Evolutionary conservation across 2,888 invertebrate genomes (phyloP), one percentile per base, ranked within the genome.

Genomic region (Drosophila meridiana): DNA sequence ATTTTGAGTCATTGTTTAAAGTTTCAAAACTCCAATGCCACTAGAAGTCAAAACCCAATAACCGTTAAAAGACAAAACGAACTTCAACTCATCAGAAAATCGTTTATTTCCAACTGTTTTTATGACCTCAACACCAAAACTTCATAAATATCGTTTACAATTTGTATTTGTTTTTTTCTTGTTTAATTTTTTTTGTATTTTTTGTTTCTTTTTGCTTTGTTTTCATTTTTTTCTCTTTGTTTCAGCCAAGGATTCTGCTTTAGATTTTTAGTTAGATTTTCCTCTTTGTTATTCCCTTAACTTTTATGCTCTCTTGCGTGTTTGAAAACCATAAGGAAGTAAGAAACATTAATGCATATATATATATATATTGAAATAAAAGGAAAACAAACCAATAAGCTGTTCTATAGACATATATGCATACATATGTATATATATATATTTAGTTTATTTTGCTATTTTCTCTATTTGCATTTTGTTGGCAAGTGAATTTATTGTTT

Each of bases 81-180:
- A 20, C 2, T 0, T 34, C 11, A 52, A 52, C 65, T 79, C 52
- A 79, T 69, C 78, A 78, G 78, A 78, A 78, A 78, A 68, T 78
- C 26, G 11, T 78, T 73, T 78, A 78, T 78, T 78, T 75, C 71
- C 75, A 71, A 75, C 75, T 78, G 58, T 59, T 72, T 50, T 73
- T 76, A 73, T 66, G 73, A 65, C 73, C 77, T 73, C 73, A 76
- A 77, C 77, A 77, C 65, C 69, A 55, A 65, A 78, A 76, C 72
- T 78, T 78, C 76, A 75, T 78, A 78, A 72, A 69, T 76, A 78
- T 68, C 64, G 65, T 67, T 74, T 78, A 74, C 74, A 78, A 61
- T 77, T 45, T 67, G 32, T 40, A 20, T 59, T 74, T 61, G 26
- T 52, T 53, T 28, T 53, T 32, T 45, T 47, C 50, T 7, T 14